A percentile compares a stretch with the other conserved stretches of the same genome.
Evolutionary conservation across 2,113 vertebrate species (phyloP).

Genomic region (Elgaria multicarinata): DNA sequence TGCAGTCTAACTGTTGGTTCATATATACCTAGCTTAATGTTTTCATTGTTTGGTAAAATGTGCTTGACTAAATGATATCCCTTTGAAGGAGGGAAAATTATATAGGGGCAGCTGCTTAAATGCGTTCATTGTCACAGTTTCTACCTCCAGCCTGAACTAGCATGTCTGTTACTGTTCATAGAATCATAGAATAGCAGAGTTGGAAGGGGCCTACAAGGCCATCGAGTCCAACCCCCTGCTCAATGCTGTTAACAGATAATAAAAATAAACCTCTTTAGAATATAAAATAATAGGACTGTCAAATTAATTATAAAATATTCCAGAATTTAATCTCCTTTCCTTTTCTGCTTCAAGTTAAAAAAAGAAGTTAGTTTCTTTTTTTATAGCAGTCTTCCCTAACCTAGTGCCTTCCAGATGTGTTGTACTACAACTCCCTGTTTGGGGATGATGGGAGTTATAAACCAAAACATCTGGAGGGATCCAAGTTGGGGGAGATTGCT

Average conservation of each 20-base stretch:
- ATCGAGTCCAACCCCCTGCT: no score
- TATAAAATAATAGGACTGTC: neutral
- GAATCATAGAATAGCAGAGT: no score
- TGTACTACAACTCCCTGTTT: neutral
- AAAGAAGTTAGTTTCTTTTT: neutral
- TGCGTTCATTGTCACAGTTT: neutral
- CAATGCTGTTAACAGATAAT: neutral
- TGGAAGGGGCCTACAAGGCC: no score
- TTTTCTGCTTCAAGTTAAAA: neutral
- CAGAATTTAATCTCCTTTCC: neutral
- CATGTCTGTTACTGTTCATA: neutral
- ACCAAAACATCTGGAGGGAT: no score
- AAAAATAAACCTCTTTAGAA: neutral
- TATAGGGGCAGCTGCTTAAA: neutral
- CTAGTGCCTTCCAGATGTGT: neutral
- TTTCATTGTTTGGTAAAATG: neutral
- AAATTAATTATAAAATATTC: neutral
- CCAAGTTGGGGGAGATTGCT: neutral
- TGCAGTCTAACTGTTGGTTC: neutral
- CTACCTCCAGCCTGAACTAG: neutral
- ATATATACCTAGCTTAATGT: neutral
- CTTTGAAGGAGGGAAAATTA: neutral
- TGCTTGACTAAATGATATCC: neutral
- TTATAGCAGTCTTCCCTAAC: neutral
- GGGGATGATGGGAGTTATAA: no score